A percentile compares a stretch with the other conserved stretches of the same genome.
Conservation (phyloP, 2,888 invertebrate genomes). For the Neocrepidodera transversa region DNA sequence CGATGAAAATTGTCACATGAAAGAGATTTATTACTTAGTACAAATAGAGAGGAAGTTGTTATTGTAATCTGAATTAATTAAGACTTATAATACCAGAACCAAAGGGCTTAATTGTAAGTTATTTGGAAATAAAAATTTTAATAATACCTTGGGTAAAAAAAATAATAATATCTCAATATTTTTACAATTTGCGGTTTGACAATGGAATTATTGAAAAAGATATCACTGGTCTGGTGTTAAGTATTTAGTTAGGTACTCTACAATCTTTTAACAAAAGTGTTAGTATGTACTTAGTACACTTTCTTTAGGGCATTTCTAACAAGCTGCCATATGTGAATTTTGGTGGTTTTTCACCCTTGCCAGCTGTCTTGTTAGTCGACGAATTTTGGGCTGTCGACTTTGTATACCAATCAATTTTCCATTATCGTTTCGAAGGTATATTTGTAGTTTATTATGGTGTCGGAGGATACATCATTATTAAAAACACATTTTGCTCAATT, state of each 20-base stretch:
- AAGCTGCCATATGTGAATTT: slow-evolving; percentile 34
- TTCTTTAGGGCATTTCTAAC: slow-evolving; percentile 16
- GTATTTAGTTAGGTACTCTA: too few species aligned
- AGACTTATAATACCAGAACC: background rate
- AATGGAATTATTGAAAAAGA: too few species aligned
- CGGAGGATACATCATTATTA: slow-evolving; percentile 54
- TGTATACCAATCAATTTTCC: slow-evolving; percentile 55
- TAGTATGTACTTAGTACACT: too few species aligned
- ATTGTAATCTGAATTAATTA: background rate
- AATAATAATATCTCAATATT: too few species aligned
- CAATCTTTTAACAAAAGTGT: too few species aligned
- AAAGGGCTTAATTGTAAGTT: background rate
- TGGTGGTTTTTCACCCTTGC: slow-evolving; percentile 37
- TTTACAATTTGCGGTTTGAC: too few species aligned
- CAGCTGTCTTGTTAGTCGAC: slow-evolving; percentile 41
- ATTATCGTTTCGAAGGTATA: slow-evolving; percentile 47
- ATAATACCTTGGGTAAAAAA: too few species aligned
- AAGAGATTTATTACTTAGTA: slow-evolving; percentile 22
- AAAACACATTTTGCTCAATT: slow-evolving; percentile 52
- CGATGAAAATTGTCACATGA: slow-evolving; percentile 26
- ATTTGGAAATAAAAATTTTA: too few species aligned
- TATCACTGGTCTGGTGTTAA: too few species aligned
- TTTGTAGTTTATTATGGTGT: slow-evolving; percentile 49
- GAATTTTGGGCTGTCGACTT: slow-evolving; percentile 35
- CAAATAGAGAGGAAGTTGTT: slow-evolving; percentile 5